Evolutionary conservation across 2,888 invertebrate species (phyloP).

Genomic region (Lasioglossum vierecki): DNA sequence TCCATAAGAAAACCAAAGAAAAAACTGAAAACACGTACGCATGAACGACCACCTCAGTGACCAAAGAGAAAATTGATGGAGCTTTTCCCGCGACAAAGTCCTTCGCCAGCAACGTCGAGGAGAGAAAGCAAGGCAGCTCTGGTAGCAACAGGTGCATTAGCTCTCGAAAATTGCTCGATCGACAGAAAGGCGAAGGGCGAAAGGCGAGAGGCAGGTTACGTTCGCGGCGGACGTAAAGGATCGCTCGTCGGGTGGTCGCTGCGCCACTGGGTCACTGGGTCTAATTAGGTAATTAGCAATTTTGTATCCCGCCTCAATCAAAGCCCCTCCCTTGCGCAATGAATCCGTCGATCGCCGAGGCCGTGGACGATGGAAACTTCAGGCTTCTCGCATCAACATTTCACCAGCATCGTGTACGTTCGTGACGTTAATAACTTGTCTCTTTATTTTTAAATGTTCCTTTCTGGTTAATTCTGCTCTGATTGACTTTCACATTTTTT

Average conservation of each 20-base stretch:
- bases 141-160: not conserved
- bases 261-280: slow-evolving; percentile 76
- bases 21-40: too few species aligned
- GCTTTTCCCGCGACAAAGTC: not conserved
- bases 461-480: not conserved
- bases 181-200: slow-evolving; percentile 54
- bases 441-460: not conserved
- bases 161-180: slow-evolving; percentile 57
- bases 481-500: not conserved
- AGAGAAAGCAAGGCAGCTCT: not conserved
- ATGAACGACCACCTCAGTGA: too few species aligned
- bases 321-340: slow-evolving; percentile 67
- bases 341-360: slow-evolving; percentile 36
- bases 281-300: slow-evolving; percentile 81
- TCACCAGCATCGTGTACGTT: not conserved
- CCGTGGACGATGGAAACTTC: slow-evolving; percentile 23
- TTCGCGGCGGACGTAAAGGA: slow-evolving; percentile 27
- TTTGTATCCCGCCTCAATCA: slow-evolving; percentile 75
- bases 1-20: too few species aligned
- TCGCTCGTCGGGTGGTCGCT: slow-evolving; percentile 65
- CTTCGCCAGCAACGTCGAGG: not conserved
- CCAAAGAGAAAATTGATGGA: not conserved
- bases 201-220: slow-evolving; percentile 53
- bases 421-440: not conserved
- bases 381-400: not conserved